Percentiles rank a stretch among this genome's conserved stretches.
phyloP scores from a whole-genome alignment of 2,113 vertebrate species.

The Crotalus tigris region DNA sequence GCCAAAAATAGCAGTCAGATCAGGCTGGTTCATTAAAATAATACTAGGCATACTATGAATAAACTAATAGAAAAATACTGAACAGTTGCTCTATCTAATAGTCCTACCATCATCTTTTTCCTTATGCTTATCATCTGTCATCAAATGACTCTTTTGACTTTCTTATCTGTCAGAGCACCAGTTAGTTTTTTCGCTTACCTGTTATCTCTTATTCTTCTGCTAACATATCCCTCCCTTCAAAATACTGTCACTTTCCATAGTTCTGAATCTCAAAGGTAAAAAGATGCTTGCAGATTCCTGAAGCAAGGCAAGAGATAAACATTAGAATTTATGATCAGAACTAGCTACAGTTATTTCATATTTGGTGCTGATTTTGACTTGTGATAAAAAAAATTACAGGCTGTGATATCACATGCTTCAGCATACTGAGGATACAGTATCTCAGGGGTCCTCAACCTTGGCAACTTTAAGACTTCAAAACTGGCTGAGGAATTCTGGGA shows the following conservation, averaged over 20 bases:
- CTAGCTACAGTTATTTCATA: background rate
- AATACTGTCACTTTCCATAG: background rate
- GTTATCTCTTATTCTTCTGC: background rate
- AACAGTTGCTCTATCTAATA: background rate
- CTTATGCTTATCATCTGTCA: background rate
- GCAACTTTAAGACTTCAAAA: too few species aligned
- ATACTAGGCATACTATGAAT: background rate
- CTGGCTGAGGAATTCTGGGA: too few species aligned
- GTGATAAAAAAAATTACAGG: background rate
- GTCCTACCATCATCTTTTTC: background rate
- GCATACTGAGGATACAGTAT: background rate
- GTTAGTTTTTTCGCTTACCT: background rate
- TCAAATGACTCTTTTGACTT: background rate
- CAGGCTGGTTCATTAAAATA: background rate
- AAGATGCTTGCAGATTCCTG: background rate
- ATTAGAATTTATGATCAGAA: background rate
- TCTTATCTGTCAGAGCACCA: background rate
- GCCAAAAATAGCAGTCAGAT: background rate
- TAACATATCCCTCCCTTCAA: background rate
- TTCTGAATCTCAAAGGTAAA: background rate
- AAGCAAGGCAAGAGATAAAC: background rate
- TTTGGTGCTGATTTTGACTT: background rate
- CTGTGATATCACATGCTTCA: background rate
- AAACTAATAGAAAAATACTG: background rate
- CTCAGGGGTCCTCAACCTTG: too few species aligned